Evolutionary conservation across 1,140 invertebrate species (phyloP).

Genomic region (Drosophila fuyamai): DNA sequence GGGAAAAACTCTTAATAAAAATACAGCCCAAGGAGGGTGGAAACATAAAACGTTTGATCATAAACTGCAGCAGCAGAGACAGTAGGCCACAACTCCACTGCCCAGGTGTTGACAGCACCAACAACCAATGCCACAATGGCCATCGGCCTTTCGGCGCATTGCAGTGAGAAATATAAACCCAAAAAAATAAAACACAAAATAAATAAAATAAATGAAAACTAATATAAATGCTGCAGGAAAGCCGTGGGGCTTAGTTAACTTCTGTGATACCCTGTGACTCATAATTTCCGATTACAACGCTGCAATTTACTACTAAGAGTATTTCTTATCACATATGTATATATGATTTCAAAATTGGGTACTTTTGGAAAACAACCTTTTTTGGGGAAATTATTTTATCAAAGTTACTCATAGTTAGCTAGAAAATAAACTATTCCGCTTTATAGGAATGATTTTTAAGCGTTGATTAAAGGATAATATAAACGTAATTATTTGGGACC

Average conservation of each 20-base stretch:
- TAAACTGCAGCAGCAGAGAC: constrained; percentile 42
- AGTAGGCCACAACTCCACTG: constrained; percentile 35
- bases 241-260: neutral
- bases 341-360: too few relatives aligned
- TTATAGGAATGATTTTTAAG: too few relatives aligned
- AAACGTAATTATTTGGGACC: too few relatives aligned
- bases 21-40: constrained; percentile 4
- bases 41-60: constrained; percentile 46
- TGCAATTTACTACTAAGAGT: too few relatives aligned
- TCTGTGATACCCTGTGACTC: constrained; percentile 6
- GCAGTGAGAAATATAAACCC: constrained; percentile 32
- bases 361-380: too few relatives aligned
- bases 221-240: constrained; percentile 16
- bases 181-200: constrained; percentile 27
- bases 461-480: too few relatives aligned
- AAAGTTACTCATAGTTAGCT: too few relatives aligned
- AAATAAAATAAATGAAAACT: constrained; percentile 41
- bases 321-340: too few relatives aligned
- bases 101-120: constrained; percentile 28
- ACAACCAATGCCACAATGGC: constrained; percentile 34
- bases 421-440: too few relatives aligned
- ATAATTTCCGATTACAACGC: neutral
- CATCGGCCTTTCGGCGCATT: constrained; percentile 17
- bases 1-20: constrained; percentile 25
- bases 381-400: too few relatives aligned